Conservation (phyloP, 2,797 vertebrate genomes). For the Rhinogobio ventralis region DNA sequence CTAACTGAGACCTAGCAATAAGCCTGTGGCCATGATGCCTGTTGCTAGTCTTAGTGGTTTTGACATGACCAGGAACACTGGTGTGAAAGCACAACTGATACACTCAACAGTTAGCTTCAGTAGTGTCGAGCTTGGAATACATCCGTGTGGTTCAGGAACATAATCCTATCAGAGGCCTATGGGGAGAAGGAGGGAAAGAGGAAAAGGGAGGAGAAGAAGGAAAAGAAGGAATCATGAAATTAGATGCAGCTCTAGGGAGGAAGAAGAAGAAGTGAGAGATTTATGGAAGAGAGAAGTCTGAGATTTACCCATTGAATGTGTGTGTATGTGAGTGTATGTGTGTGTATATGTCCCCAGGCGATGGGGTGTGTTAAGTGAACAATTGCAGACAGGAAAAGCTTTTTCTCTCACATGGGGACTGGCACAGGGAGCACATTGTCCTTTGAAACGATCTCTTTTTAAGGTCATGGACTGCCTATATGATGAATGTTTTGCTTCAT, state of each 20-base stretch:
- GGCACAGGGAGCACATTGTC: background rate
- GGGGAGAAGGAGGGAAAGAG: constrained; percentile 40
- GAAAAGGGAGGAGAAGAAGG: constrained; percentile 25
- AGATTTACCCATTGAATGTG: constrained; percentile 24
- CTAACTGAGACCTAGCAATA: constrained; percentile 13
- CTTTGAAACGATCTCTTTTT: background rate
- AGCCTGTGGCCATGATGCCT: constrained; percentile 10
- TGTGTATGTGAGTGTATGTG: background rate
- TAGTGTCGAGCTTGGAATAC: constrained; percentile 40
- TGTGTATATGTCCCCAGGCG: constrained; percentile 16
- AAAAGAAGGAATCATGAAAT: constrained; percentile 47
- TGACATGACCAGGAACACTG: constrained; percentile 13
- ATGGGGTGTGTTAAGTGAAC: constrained; percentile 20
- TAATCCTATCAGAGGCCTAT: constrained; percentile 55
- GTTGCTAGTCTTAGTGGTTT: constrained; percentile 31
- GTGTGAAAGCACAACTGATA: constrained; percentile 11
- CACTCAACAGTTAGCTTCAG: constrained; percentile 40
- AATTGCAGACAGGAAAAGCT: constrained; percentile 14
- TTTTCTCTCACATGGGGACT: constrained; percentile 1
- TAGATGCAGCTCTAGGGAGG: constrained; percentile 45
- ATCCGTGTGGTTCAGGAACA: constrained; percentile 48
- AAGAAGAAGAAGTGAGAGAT: constrained; percentile 40
- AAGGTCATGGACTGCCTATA: background rate
- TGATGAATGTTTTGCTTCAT: background rate
- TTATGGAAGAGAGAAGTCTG: constrained; percentile 41